A percentile compares a stretch with the other conserved stretches of the same genome.
Evolutionary conservation across 2,113 vertebrate species (phyloP).

Genomic region (Lonchura striata): DNA sequence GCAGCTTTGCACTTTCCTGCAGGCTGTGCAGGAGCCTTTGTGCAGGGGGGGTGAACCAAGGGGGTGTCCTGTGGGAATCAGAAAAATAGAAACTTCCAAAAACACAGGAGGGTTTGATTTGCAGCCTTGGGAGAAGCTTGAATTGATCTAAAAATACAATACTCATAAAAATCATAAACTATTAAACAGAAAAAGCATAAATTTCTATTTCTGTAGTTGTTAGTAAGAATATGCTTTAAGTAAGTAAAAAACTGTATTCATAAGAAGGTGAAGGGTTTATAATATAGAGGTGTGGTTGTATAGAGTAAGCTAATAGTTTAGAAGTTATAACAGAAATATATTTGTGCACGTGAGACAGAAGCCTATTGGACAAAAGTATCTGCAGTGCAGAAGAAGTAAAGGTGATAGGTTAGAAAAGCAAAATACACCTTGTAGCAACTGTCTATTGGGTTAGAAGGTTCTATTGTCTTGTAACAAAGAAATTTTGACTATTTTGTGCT

Average conservation of each 20-base stretch:
- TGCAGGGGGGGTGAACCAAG: rapidly evolving
- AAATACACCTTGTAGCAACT: neutral
- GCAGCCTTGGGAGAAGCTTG: neutral
- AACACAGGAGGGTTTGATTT: neutral
- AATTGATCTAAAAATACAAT: neutral
- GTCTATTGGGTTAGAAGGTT: neutral
- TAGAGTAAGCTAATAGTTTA: neutral
- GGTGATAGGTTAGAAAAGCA: neutral
- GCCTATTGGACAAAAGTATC: neutral
- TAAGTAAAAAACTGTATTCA: neutral
- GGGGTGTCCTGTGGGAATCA: neutral
- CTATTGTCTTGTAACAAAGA: neutral
- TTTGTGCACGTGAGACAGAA: neutral
- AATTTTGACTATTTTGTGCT: neutral
- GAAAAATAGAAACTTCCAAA: neutral
- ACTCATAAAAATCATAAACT: neutral
- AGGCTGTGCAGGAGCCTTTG: neutral
- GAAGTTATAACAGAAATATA: neutral
- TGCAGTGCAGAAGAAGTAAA: neutral
- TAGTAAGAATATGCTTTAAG: neutral
- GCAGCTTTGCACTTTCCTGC: neutral
- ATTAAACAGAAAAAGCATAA: neutral
- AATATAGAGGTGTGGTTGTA: neutral
- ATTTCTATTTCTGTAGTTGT: neutral
- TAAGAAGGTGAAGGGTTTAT: neutral